A percentile compares a stretch with the other conserved stretches of the same genome.
These are phyloP conservation scores for Palythoa grandiflora DNA, from an alignment of 92 coral and sea anemone species.

Conservation along the genomic window DNA sequence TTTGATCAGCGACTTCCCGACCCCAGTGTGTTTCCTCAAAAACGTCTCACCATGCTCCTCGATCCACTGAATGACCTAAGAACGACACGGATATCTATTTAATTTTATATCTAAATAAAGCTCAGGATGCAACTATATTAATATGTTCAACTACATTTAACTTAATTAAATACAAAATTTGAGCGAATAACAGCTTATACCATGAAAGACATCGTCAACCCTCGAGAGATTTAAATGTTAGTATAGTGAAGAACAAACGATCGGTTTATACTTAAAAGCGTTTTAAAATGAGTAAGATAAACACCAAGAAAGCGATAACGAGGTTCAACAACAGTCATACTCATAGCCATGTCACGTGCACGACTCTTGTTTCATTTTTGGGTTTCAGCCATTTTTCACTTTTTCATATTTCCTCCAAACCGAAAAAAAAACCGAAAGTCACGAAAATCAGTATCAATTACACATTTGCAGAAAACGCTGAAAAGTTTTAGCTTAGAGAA, in stretches of 20 bases:
- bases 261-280: background rate
- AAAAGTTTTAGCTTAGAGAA: too few species aligned
- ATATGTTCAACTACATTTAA: background rate
- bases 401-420: background rate
- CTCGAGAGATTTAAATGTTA: background rate
- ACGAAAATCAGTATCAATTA: too few species aligned
- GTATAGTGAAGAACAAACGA: background rate
- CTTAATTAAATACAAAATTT: background rate
- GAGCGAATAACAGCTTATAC: background rate
- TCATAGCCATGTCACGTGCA: background rate
- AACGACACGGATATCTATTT: background rate
- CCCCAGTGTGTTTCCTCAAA: conserved; percentile 94
- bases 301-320: background rate
- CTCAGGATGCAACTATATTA: background rate
- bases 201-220: background rate
- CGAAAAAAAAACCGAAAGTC: too few species aligned
- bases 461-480: too few species aligned
- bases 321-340: background rate
- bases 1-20: conserved; percentile 92
- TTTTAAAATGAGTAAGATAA: background rate
- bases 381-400: background rate
- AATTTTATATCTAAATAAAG: background rate
- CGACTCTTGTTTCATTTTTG: background rate
- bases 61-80: conserved; percentile 93
- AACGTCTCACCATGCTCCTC: conserved; percentile 99